phyloP scores from a whole-genome alignment of 2,888 invertebrate species.

The Rotaria socialis region DNA sequence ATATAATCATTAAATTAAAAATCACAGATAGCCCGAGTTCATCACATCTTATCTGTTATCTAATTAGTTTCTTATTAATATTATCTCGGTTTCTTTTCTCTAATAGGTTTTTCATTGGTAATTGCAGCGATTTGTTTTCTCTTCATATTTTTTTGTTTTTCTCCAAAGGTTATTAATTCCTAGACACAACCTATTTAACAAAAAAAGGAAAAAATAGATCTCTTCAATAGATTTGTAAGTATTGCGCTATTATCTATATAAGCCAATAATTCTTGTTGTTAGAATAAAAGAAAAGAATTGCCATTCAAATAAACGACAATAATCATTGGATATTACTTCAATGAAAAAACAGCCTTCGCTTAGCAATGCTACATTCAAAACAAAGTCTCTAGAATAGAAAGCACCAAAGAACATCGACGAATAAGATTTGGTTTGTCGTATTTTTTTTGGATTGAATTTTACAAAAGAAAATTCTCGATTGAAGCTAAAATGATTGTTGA shows the following conservation, averaged over 20 bases:
- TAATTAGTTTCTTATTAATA: neutral
- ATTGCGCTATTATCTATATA: neutral
- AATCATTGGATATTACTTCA: neutral
- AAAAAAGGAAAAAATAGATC: neutral
- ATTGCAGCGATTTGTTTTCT: neutral
- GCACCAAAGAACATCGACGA: no score
- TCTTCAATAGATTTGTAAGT: neutral
- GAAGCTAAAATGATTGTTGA: neutral
- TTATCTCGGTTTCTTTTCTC: neutral
- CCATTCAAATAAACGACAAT: neutral
- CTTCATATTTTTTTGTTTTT: neutral
- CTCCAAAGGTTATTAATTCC: neutral
- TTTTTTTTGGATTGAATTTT: no score
- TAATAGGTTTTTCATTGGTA: neutral
- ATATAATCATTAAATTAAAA: neutral
- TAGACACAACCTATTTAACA: neutral
- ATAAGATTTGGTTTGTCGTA: no score
- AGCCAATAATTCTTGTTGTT: neutral
- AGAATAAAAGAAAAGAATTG: neutral
- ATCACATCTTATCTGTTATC: neutral
- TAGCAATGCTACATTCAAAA: no score
- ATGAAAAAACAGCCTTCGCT: no score
- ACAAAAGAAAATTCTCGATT: neutral
- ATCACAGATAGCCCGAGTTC: neutral
- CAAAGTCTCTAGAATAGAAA: no score